A percentile compares a stretch with the other conserved stretches of the same genome.
Evolutionary conservation across 53 echinoderm and acorn worm species (phyloP).

Genomic region (Astropecten irregularis): DNA sequence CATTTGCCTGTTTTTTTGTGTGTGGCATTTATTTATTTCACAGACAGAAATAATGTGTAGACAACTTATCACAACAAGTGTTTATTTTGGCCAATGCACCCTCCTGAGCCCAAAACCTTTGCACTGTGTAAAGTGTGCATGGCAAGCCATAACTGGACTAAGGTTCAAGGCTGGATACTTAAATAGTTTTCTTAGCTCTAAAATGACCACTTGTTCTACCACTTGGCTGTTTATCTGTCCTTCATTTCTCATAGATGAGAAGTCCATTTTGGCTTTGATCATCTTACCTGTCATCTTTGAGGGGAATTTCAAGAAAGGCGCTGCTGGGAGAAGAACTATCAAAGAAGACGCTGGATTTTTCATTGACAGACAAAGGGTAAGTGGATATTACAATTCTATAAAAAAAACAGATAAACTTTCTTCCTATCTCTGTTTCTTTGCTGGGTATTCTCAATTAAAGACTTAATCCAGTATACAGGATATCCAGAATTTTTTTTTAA

Average conservation of each 20-base stretch:
- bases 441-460: background rate
- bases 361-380: constrained; percentile 29
- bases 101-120: background rate
- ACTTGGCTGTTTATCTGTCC: background rate
- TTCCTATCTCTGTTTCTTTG: background rate
- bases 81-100: background rate
- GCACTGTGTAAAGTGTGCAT: background rate
- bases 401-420: background rate
- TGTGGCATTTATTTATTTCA: no score
- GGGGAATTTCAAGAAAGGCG: constrained; percentile 1
- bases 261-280: constrained; percentile 19
- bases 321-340: constrained; percentile 2
- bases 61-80: background rate
- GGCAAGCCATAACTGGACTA: background rate
- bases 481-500: constrained; percentile 6
- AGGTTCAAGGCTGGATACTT: background rate
- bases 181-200: background rate
- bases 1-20: no score
- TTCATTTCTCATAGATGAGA: constrained; percentile 23
- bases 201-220: no score
- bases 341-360: background rate
- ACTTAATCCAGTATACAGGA: background rate
- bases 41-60: background rate
- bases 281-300: constrained; percentile 29
- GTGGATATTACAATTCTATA: background rate